Evolutionary conservation across 2,797 vertebrate species (phyloP).

Genomic region (Cyclopterus lumpus): DNA sequence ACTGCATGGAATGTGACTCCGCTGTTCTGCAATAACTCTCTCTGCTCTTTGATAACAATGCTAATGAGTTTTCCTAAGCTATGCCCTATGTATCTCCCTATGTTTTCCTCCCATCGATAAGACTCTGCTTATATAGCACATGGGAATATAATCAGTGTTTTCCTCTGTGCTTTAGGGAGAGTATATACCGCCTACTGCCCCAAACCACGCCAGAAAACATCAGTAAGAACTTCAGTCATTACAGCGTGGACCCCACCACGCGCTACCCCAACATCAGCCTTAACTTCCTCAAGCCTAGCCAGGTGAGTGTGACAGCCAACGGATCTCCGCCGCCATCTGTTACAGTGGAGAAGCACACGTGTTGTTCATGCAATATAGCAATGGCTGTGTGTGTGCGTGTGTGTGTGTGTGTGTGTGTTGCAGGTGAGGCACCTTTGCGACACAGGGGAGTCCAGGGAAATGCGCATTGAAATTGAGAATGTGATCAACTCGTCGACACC

Average conservation of each 20-base stretch:
- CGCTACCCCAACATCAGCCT: conserved; percentile 96
- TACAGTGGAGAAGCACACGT: too few relatives aligned
- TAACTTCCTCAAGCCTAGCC: conserved; percentile 92
- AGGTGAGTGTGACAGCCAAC: conserved; percentile 81
- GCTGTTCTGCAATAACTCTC: conserved; percentile 20
- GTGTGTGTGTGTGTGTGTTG: not conserved
- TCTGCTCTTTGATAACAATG: conserved; percentile 17
- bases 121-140: not conserved
- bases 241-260: conserved; percentile 96
- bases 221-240: conserved; percentile 97
- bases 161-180: conserved; percentile 86
- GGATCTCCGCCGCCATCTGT: not conserved
- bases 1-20: conserved; percentile 59
- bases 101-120: not conserved
- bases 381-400: not conserved
- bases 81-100: not conserved
- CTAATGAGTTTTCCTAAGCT: conserved; percentile 15
- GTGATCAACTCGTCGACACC: conserved; percentile 91
- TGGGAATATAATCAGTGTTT: not conserved
- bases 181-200: conserved; percentile 95
- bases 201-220: conserved; percentile 98
- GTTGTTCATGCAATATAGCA: not conserved
- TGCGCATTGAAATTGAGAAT: conserved; percentile 92
- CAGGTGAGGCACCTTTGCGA: conserved; percentile 94
- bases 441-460: conserved; percentile 90